Base-by-base conservation (phyloP, 1,140 invertebrate genomes). In the Drosophila lini region DNA sequence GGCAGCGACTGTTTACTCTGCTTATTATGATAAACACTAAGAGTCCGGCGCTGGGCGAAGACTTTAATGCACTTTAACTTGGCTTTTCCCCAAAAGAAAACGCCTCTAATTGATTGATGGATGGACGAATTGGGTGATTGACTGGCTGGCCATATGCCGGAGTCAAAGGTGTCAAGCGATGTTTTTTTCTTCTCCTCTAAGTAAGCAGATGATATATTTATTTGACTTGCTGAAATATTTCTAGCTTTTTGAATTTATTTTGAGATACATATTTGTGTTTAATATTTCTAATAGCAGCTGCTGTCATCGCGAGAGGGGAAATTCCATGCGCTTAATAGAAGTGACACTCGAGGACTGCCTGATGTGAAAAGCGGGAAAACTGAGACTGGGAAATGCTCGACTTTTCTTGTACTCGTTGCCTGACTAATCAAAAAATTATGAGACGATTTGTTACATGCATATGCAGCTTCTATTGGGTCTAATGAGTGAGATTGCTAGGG, bases 251-350 rank as follows among this genome's bases (percentile, higher is more conserved):
- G 52, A 55, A 10, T 15, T 38, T 38, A 55, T 55, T 55, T 48
- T 13, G 44, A 16, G 7, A 62, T 48, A 16, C 5, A 62, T 48
- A 71, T 62, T 79, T 65, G 40, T 48, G 60, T 44, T 42, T 50
- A 58, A 57, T 42, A 58, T 58, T 61, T 38, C 52, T 25, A 38
- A 55, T 55, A 55, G 55, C 40, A 41, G 38, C 71, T 64, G 77
- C 67, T 85, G 77, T 85, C 81, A 73, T 47, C 74, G 61, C 42
- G 36, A 11, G 36, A 10, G 38, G 57, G 36, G 69, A 55, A 84
- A 88, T 89, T 88, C 84, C 84, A 80, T 78, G 81, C 78, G 83
- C 81, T 78, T 80, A 84, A 88, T 89, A 74, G 74, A 88, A 88
- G 85, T 81, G 85, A 84, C 83, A 83, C 81, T 80, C 64, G 48